Evolutionary conservation across 2,888 invertebrate species (phyloP), one percentile per base, ranked within the genome.

Genomic region (Archaeoteleia sp.): DNA sequence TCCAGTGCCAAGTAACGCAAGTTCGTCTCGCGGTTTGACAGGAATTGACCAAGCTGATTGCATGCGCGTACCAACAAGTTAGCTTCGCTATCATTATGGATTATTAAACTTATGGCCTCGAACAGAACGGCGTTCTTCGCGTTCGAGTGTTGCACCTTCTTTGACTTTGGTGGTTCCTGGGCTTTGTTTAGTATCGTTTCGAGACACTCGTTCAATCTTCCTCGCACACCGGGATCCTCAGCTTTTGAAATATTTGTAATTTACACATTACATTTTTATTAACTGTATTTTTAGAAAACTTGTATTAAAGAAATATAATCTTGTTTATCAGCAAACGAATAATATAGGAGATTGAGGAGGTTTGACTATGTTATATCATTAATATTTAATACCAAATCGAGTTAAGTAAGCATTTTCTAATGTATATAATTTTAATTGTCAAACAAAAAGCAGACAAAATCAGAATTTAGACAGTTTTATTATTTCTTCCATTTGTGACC

Each of bases 111-210:
- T 84, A 99, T 99, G 37, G 99, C 98, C 88, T 99, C 99, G 88
- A 99, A 99, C 12, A 99, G 89, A 15, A 99, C 98, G 46, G 99
- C 98, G 88, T 99, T 99, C 87, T 99, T 99, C 60, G 99, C 98
- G 89, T 99, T 99, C 42, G 98, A 98, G 87, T 99, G 99, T 88
- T 99, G 99, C 17, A 99, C 98, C 88, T 99, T 99, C 87, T 99
- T 99, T 42, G 98, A 99, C 87, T 98, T 98, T 17, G 98, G 98
- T 73, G 98, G 98, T 87, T 99, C 99, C 87, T 98, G 98, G 12
- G 98, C 98, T 88, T 98, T 98, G 86, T 98, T 98, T 79, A 98
- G 89, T 82, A 98, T 98, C 12, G 97, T 97, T 87, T 98, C 99
- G 78, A 99, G 88, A 81, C 98, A 99, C 88, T 99, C 99, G 80